Conservation (phyloP, 2,888 invertebrate genomes). For the Cephus nigrinus region DNA sequence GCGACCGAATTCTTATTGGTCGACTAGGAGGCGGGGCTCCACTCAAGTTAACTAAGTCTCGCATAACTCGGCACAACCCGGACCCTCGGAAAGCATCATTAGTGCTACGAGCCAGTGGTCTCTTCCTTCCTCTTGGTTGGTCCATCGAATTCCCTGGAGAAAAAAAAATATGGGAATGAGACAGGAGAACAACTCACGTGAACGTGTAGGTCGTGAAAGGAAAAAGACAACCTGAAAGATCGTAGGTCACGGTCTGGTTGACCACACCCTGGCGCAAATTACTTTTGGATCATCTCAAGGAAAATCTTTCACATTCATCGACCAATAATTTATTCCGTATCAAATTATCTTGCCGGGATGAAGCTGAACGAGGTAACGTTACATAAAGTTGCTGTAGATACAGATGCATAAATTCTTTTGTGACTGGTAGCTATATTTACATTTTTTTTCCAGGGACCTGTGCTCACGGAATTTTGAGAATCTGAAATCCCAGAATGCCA, state of each 20-base stretch:
- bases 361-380: background rate
- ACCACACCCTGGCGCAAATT: background rate
- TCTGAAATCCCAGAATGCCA: background rate
- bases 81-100: constrained; percentile 38
- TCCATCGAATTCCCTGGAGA: constrained; percentile 30
- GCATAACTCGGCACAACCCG: constrained; percentile 26
- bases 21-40: constrained; percentile 22
- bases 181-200: background rate
- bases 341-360: background rate
- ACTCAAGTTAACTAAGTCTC: constrained; percentile 6
- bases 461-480: background rate
- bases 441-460: background rate
- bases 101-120: constrained; percentile 34
- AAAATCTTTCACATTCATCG: background rate
- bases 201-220: background rate
- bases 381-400: background rate
- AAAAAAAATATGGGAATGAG: background rate
- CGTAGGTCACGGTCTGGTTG: background rate
- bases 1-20: constrained; percentile 29
- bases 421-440: background rate
- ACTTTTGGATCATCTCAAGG: background rate
- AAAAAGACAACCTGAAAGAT: background rate
- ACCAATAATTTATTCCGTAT: background rate
- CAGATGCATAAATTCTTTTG: background rate
- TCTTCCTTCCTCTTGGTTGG: constrained; percentile 38